Conservation (phyloP, 2,113 vertebrate species). For the Cheilinus undulatus region DNA sequence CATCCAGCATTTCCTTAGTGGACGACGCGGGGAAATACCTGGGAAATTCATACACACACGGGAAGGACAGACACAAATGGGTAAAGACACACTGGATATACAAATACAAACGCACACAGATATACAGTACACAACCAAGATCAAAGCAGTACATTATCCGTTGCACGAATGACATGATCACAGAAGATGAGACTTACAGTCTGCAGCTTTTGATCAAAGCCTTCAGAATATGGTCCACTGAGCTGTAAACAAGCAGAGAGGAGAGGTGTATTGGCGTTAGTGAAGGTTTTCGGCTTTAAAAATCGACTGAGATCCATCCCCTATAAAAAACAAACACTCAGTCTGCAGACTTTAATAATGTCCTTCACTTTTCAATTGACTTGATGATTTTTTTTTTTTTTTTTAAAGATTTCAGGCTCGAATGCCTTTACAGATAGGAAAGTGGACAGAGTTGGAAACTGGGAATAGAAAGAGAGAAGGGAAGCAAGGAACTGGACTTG, state of each 20-base stretch:
- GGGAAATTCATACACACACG: slow-evolving; percentile 6
- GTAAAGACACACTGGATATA: slow-evolving; percentile 23
- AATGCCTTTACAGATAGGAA: no score
- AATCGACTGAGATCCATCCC: slow-evolving; percentile 1
- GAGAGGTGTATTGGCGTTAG: slow-evolving; percentile 33
- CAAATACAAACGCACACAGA: slow-evolving; percentile 34
- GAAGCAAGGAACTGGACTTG: no score
- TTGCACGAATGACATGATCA: slow-evolving; percentile 66
- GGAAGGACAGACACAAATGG: slow-evolving; percentile 11
- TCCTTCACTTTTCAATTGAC: neutral
- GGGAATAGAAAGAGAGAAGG: no score
- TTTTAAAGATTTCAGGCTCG: no score
- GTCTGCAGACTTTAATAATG: neutral
- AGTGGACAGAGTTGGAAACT: no score
- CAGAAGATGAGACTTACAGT: slow-evolving; percentile 88
- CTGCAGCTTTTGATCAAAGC: slow-evolving; percentile 96
- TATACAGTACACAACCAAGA: slow-evolving; percentile 39
- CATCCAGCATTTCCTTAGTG: slow-evolving; percentile 92
- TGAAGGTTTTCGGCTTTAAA: slow-evolving; percentile 1
- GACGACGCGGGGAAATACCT: slow-evolving; percentile 92
- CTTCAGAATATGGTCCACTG: slow-evolving; percentile 93
- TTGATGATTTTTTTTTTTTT: no score
- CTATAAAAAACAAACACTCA: neutral
- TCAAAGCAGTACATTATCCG: slow-evolving; percentile 64
- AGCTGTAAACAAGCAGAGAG: slow-evolving; percentile 76